Percentiles rank a stretch among this genome's conserved stretches.
phyloP scores from a whole-genome alignment of 1,140 invertebrate species.

The Pseudomyrmex cubaensis region DNA sequence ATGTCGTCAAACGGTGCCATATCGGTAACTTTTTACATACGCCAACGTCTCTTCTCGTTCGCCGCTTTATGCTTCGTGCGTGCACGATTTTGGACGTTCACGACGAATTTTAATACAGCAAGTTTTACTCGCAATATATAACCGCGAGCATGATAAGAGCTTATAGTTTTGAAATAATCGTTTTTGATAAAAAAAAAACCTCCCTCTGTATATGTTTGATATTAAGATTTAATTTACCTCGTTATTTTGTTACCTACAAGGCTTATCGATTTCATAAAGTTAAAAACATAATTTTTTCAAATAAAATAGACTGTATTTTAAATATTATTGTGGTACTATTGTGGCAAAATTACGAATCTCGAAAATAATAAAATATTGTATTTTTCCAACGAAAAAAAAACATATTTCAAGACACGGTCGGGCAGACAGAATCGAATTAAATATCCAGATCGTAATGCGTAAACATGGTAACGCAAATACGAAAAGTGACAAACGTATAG shows the following conservation, averaged over 20 bases:
- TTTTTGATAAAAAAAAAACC: not conserved
- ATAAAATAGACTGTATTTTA: not conserved
- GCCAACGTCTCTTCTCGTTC: not conserved
- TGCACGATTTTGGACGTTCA: slow-evolving; percentile 16
- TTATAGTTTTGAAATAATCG: not conserved
- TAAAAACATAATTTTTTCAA: no score
- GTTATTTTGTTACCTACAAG: not conserved
- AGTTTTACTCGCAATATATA: slow-evolving; percentile 1
- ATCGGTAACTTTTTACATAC: slow-evolving; percentile 60
- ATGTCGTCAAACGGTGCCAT: slow-evolving; percentile 34
- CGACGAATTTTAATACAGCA: slow-evolving; percentile 22
- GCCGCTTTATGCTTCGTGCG: not conserved
- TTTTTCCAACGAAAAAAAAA: not conserved
- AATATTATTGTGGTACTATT: not conserved
- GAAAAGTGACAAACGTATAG: slow-evolving; percentile 26
- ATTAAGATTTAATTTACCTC: not conserved
- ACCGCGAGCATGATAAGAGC: not conserved
- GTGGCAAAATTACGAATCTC: not conserved
- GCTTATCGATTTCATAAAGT: no score
- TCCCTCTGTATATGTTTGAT: no score
- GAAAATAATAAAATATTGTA: not conserved
- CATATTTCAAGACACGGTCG: not conserved
- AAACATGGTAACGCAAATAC: slow-evolving; percentile 21
- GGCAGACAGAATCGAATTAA: not conserved
- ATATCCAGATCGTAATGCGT: not conserved